Evolutionary conservation across 2,797 vertebrate species (phyloP).

Genomic region (Microcaecilia unicolor): DNA sequence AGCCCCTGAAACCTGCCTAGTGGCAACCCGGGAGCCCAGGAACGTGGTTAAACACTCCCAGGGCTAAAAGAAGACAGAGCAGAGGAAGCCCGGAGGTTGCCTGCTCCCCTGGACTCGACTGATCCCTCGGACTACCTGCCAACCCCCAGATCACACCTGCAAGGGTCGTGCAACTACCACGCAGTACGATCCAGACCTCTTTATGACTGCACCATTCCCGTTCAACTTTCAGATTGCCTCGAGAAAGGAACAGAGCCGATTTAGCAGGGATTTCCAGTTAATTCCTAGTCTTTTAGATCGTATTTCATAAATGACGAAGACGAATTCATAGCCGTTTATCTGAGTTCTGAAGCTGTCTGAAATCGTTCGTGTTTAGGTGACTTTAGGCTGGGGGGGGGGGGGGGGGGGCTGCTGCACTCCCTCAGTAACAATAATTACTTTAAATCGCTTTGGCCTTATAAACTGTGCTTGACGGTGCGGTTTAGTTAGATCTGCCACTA

Average conservation of each 20-base stretch:
- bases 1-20: background rate
- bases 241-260: conserved; percentile 65
- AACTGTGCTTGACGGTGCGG: too few relatives aligned
- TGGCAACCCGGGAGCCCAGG: conserved; percentile 10
- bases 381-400: conserved; percentile 16
- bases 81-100: conserved; percentile 64
- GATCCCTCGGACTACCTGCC: conserved; percentile 98
- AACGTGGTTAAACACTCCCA: conserved; percentile 49
- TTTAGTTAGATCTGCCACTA: too few relatives aligned
- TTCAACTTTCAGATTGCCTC: conserved; percentile 83
- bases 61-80: conserved; percentile 53
- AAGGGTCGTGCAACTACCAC: too few relatives aligned
- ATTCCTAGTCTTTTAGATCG: conserved; percentile 63
- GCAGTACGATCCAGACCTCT: too few relatives aligned
- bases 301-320: conserved; percentile 54
- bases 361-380: conserved; percentile 36
- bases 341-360: conserved; percentile 20
- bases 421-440: conserved; percentile 44
- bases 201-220: conserved; percentile 89
- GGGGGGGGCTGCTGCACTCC: conserved; percentile 32
- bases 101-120: conserved; percentile 80
- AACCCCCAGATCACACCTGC: conserved; percentile 86
- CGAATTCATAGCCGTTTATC: conserved; percentile 49
- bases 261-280: conserved; percentile 81
- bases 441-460: conserved; percentile 19